Evolutionary conservation across 2,888 invertebrate genomes (phyloP), one percentile per base, ranked within the genome.

Genomic region (Diarsia rubi): DNA sequence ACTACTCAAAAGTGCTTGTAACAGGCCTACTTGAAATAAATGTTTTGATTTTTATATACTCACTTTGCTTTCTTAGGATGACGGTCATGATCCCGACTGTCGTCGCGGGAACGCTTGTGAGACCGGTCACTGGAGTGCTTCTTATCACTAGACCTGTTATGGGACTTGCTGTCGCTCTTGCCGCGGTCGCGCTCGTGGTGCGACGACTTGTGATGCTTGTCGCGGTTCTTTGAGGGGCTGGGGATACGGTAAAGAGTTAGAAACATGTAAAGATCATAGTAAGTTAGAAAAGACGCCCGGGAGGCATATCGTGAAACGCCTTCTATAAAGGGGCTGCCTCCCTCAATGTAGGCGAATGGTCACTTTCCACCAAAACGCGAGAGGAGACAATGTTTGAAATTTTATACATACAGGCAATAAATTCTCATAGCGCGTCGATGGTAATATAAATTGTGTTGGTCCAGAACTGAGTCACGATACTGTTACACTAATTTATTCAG

Each of bases 71-170:
- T 98, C 93, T 98, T 98, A 69, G 97, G 96, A 81, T 97, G 97
- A 90, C 97, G 97, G 75, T 95, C 97, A 78, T 97, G 96, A 63
- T 98, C 98, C 68, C 97, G 97, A 90, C 98, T 98, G 85, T 98
- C 98, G 78, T 98, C 98, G 42, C 98, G 97, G 57, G 98, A 97
- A 62, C 98, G 97, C 93, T 98, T 98, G 88, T 97, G 96, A 60
- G 97, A 95, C 87, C 91, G 91, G 81, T 93, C 93, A 84, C 86
- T 82, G 69, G 92, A 92, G 90, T 91, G 91, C 78, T 91, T 92
- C 91, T 93, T 95, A 90, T 93, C 93, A 88, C 92, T 95, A 88
- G 95, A 94, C 88, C 94, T 95, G 90, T 91, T 89, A 89, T 92
- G 90, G 0, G 91, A 90, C 76, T 91, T 90, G 86, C 89, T 83